These are phyloP conservation scores for Leucoma salicis DNA, from an alignment of 2,888 invertebrate species.

Conservation along the genomic window DNA sequence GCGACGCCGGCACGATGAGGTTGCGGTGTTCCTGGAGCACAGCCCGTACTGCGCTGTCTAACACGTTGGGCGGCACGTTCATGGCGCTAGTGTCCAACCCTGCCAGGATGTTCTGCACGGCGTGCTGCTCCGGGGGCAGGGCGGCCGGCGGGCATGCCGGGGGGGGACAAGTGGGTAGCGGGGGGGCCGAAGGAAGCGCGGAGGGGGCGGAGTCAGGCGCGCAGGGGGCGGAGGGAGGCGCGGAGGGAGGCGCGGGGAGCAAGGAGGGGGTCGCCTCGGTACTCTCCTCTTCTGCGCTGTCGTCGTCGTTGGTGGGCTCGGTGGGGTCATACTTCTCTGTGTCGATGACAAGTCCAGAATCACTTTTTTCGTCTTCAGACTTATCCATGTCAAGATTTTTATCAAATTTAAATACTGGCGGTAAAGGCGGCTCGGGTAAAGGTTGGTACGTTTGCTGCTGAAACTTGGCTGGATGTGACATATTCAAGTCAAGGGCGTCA, in stretches of 20 bases:
- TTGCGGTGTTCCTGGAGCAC: constrained; percentile 63
- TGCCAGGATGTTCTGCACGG: constrained; percentile 44
- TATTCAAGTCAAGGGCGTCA: constrained; percentile 11
- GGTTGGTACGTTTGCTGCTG: constrained; percentile 40
- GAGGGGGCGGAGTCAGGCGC: constrained; percentile 6
- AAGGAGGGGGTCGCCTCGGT: constrained; percentile 9
- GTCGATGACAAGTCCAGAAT: constrained; percentile 82
- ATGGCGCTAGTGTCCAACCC: constrained; percentile 42
- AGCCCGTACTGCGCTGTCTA: constrained; percentile 63
- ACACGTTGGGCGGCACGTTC: constrained; percentile 46
- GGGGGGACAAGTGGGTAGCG: constrained; percentile 8
- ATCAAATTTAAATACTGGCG: constrained; percentile 60
- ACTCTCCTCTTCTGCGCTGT: constrained; percentile 29
- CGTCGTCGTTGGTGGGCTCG: constrained; percentile 74
- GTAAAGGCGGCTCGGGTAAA: constrained; percentile 62
- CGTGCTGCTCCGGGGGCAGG: constrained; percentile 11
- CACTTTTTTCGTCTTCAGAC: constrained; percentile 80
- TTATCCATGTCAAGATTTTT: constrained; percentile 55
- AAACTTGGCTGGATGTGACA: constrained; percentile 13
- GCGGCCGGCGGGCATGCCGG: constrained; percentile 5
- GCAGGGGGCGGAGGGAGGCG: constrained; percentile 9
- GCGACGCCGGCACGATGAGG: constrained; percentile 36
- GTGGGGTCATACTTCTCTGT: constrained; percentile 82
- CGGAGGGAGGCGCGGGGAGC: constrained; percentile 9
- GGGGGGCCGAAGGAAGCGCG: constrained; percentile 8